Percentiles rank a stretch among this genome's conserved stretches.
phyloP scores from a whole-genome alignment of 2,888 invertebrate species.

The Nomada ruficornis region DNA sequence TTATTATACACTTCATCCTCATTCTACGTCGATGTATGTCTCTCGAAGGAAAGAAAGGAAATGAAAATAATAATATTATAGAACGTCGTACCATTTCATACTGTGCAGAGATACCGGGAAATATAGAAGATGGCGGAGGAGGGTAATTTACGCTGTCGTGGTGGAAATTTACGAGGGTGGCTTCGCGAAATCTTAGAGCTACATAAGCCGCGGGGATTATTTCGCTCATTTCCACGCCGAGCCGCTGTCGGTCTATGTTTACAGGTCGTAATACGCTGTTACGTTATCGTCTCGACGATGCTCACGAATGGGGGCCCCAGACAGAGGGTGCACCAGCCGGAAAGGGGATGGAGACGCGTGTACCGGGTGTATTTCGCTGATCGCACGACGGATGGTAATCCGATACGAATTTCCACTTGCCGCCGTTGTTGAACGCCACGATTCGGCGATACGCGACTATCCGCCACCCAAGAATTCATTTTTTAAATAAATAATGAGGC shows the following conservation, averaged over 20 bases:
- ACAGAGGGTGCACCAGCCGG: not conserved
- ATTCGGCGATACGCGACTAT: no score
- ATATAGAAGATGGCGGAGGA: slow-evolving; percentile 17
- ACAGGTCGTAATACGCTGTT: slow-evolving; percentile 49
- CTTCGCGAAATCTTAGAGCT: slow-evolving; percentile 38
- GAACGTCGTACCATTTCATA: no score
- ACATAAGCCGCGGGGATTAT: slow-evolving; percentile 40
- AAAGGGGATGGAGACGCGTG: not conserved
- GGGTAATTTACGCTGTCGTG: slow-evolving; percentile 18
- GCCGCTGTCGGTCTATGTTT: slow-evolving; percentile 41
- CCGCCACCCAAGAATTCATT: no score
- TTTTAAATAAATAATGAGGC: no score
- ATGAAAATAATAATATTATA: no score
- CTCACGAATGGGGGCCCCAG: slow-evolving; percentile 2
- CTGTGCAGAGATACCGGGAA: not conserved
- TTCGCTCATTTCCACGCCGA: slow-evolving; percentile 31
- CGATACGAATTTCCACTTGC: no score
- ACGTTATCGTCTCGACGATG: slow-evolving; percentile 40
- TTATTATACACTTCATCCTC: no score
- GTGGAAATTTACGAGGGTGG: slow-evolving; percentile 38
- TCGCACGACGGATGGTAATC: no score
- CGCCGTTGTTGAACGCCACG: no score
- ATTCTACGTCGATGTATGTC: no score
- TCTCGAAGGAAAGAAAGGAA: no score
- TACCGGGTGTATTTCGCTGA: slow-evolving; percentile 5